Conservation (phyloP, 2,888 invertebrate genomes). For the Limnephilus marmoratus region DNA sequence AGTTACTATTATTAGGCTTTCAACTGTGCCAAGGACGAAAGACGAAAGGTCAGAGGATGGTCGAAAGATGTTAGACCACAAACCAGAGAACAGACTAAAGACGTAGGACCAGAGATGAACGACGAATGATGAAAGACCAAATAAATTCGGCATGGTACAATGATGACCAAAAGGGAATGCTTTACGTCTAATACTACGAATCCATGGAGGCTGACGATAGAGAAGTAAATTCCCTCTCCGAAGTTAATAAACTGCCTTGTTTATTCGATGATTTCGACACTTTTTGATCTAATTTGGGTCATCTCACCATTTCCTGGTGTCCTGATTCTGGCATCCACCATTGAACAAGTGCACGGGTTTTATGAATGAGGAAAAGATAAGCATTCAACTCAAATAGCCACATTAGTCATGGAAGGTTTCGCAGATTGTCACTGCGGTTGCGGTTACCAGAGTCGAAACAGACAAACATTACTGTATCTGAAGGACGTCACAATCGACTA, state of each 20-base stretch:
- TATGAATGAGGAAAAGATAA: neutral
- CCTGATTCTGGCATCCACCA: neutral
- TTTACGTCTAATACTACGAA: neutral
- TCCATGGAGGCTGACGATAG: neutral
- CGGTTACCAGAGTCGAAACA: neutral
- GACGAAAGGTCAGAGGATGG: no score
- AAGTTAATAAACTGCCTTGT: neutral
- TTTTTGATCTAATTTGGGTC: neutral
- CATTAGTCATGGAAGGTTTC: neutral
- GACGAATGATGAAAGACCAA: no score
- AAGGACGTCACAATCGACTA: neutral
- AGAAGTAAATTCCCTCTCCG: no score
- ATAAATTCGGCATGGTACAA: no score
- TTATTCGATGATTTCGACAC: neutral
- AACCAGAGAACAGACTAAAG: no score
- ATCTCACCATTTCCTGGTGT: neutral
- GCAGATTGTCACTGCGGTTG: neutral
- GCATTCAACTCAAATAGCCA: neutral
- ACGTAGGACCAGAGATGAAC: no score
- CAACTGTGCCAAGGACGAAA: no score
- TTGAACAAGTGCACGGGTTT: neutral
- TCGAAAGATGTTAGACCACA: no score
- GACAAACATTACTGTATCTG: neutral
- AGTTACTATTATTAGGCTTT: neutral
- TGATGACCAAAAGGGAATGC: no score